Evolutionary conservation across 2,797 vertebrate species (phyloP).

Genomic region (Coregonus suidteri): DNA sequence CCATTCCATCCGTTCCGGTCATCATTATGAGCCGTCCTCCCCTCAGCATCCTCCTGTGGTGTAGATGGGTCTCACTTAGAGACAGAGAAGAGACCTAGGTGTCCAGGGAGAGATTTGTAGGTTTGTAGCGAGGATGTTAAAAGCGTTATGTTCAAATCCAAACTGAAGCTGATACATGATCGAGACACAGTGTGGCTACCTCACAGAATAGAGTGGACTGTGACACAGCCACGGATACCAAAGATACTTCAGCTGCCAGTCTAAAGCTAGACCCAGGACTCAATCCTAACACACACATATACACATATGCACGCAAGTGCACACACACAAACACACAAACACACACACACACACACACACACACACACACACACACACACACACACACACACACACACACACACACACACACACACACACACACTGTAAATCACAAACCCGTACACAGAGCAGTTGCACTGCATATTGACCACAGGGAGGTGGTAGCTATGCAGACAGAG

Average conservation of each 20-base stretch:
- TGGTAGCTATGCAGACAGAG: conserved; percentile 62
- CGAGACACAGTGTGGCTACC: conserved; percentile 75
- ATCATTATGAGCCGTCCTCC: no score
- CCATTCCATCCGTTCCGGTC: no score
- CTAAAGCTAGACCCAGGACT: conserved; percentile 69
- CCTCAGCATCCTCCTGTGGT: background rate
- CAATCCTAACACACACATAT: background rate
- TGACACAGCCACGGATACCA: conserved; percentile 92
- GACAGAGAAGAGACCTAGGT: conserved; percentile 14
- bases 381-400: background rate
- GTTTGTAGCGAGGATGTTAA: conserved; percentile 33
- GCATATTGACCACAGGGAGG: conserved; percentile 62
- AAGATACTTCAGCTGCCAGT: conserved; percentile 88
- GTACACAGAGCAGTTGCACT: conserved; percentile 67
- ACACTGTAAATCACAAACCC: conserved; percentile 26
- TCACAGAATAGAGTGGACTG: conserved; percentile 89
- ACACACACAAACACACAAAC: conserved; percentile 23
- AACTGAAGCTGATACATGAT: conserved; percentile 47
- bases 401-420: conserved; percentile 20
- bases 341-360: conserved; percentile 23
- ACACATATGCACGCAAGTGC: no score
- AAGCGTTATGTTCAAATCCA: conserved; percentile 40
- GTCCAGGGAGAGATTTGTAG: conserved; percentile 39
- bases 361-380: conserved; percentile 16
- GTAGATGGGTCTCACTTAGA: conserved; percentile 12